These are phyloP conservation scores for Macrocentrus cingulum DNA, from an alignment of 1,140 invertebrate species.

Conservation along the genomic window DNA sequence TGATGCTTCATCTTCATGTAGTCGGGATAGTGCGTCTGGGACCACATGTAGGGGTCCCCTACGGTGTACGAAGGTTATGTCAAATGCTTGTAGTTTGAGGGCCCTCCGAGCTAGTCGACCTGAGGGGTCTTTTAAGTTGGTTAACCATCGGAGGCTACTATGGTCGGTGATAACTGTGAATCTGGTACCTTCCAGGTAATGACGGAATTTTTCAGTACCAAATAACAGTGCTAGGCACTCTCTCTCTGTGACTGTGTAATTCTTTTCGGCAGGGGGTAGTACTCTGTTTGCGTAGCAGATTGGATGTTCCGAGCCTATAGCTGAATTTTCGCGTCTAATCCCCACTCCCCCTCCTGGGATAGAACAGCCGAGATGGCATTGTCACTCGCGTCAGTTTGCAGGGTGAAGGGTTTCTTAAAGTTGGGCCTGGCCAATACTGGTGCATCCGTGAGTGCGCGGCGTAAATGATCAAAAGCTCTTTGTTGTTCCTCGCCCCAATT, in stretches of 20 bases:
- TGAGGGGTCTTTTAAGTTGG: conserved; percentile 48
- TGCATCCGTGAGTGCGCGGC: conserved; percentile 20
- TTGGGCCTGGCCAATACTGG: conserved; percentile 29
- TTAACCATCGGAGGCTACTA: conserved; percentile 56
- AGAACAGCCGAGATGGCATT: too few relatives aligned
- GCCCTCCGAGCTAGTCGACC: conserved; percentile 54
- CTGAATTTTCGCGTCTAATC: neutral
- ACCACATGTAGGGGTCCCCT: conserved; percentile 31
- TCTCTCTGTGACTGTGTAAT: conserved; percentile 44
- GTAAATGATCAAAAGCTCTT: conserved; percentile 10
- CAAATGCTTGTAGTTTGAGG: conserved; percentile 30
- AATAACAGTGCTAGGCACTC: conserved; percentile 59
- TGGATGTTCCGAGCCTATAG: neutral
- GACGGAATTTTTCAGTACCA: conserved; percentile 52
- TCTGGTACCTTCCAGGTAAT: conserved; percentile 44
- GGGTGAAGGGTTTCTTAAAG: conserved; percentile 25
- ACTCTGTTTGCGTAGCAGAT: conserved; percentile 9
- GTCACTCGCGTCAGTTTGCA: conserved; percentile 32
- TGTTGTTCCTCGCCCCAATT: conserved; percentile 30
- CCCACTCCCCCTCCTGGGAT: too few relatives aligned
- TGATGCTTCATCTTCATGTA: neutral
- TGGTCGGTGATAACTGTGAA: conserved; percentile 57
- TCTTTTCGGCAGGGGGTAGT: conserved; percentile 1
- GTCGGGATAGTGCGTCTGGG: conserved; percentile 32
- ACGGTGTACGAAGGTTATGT: conserved; percentile 27